phyloP scores from a whole-genome alignment of 2,797 vertebrate genomes.

The Mormyrops attenuatus region DNA sequence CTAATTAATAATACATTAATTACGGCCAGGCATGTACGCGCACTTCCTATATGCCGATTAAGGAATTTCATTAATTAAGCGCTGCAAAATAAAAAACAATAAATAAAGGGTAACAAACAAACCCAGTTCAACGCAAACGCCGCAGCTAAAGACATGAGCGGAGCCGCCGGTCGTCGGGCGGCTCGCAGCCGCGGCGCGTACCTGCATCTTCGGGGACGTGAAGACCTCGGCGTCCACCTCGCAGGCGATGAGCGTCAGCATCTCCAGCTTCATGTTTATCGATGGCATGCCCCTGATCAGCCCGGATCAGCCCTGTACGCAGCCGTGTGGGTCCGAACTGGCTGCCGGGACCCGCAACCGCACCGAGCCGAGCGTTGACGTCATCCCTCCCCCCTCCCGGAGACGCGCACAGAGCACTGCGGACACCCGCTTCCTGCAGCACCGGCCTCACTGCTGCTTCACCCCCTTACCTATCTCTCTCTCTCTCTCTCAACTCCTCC shows the following conservation, averaged over 20 bases:
- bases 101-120: neutral
- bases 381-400: neutral
- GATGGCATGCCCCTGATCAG: conserved; percentile 68
- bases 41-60: neutral
- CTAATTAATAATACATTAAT: neutral
- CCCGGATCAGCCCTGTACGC: conserved; percentile 45
- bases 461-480: conserved; percentile 21
- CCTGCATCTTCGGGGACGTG: conserved; percentile 74
- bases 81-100: neutral
- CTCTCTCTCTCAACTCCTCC: neutral
- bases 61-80: neutral
- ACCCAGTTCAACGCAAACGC: neutral
- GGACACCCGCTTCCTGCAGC: neutral
- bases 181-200: conserved; percentile 34
- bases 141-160: neutral
- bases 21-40: neutral
- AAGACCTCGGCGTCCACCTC: conserved; percentile 72
- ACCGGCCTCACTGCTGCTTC: conserved; percentile 39
- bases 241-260: conserved; percentile 76
- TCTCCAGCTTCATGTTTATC: conserved; percentile 78
- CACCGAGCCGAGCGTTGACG: conserved; percentile 32
- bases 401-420: neutral
- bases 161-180: neutral
- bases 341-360: conserved; percentile 17
- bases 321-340: conserved; percentile 43